A percentile compares a stretch with the other conserved stretches of the same genome.
These are phyloP conservation scores for Protodeltote pygarga DNA, from an alignment of 2,888 invertebrate genomes.

Conservation along the genomic window DNA sequence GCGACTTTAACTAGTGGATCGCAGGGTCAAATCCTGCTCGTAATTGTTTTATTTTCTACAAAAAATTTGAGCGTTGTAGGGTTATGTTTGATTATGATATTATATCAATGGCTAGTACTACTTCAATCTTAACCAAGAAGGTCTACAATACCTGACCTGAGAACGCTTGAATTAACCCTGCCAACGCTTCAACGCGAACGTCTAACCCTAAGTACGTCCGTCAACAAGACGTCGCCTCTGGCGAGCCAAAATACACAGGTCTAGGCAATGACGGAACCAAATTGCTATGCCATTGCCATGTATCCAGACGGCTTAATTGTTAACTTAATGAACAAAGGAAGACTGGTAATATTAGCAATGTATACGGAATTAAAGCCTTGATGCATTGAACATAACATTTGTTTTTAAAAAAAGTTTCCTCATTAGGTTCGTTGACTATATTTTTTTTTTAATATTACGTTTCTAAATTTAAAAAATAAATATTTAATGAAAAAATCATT, in stretches of 20 bases:
- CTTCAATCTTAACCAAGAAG: conserved; percentile 11
- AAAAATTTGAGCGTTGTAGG: too few relatives aligned
- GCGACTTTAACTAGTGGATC: too few relatives aligned
- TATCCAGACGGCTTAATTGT: conserved; percentile 38
- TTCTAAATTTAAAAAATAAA: too few relatives aligned
- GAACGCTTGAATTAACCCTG: conserved; percentile 29
- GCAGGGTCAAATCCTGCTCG: too few relatives aligned
- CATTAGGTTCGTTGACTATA: too few relatives aligned
- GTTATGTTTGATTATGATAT: too few relatives aligned
- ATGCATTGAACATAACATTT: neutral
- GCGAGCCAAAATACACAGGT: conserved; percentile 34
- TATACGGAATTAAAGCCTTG: neutral
- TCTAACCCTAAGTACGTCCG: conserved; percentile 6
- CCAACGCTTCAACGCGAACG: too few relatives aligned
- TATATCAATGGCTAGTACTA: conserved; percentile 1
- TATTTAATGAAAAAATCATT: too few relatives aligned
- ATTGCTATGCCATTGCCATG: conserved; percentile 38
- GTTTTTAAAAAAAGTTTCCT: too few relatives aligned
- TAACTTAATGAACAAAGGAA: conserved; percentile 34
- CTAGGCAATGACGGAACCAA: conserved; percentile 31
- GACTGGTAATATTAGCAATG: conserved; percentile 1
- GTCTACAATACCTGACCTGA: conserved; percentile 13
- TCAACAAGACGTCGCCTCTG: conserved; percentile 41
- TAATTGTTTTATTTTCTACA: too few relatives aligned
- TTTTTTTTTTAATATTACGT: too few relatives aligned